Evolutionary conservation across 2,888 invertebrate genomes (phyloP), one percentile per base, ranked within the genome.

Genomic region (Lathronympha strigana): DNA sequence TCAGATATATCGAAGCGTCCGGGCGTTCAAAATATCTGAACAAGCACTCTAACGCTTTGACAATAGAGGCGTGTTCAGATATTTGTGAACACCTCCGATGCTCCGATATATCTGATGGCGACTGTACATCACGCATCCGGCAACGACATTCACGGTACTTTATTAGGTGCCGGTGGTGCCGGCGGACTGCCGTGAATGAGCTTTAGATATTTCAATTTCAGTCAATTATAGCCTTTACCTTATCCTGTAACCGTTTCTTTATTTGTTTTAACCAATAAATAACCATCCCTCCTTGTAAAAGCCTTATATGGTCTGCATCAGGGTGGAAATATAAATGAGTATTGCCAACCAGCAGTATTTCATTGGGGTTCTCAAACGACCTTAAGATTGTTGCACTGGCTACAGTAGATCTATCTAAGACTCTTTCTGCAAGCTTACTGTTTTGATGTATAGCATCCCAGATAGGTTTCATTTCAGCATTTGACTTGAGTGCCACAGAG

Each of bases 321-420:
- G 98, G 98, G 82, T 97, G 97, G 78, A 98, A 99, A 88, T 97
- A 99, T 53, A 99, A 93, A 92, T 99, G 99, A 1, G 97, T 98
- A 79, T 98, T 98, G 15, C 95, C 98, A 69, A 95, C 90, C 38
- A 97, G 79, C 36, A 97, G 74, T 62, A 95, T 84, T 73, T 95
- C 93, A 66, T 89, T 84, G 2, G 88, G 86, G 66, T 92, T 92
- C 13, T 93, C 94, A 68, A 88, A 80, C 1, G 94, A 93, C 73
- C 93, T 90, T 31, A 97, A 83, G 62, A 93, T 80, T 31, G 92
- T 89, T 15, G 93, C 94, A 88, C 95, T 95, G 23, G 95, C 80
- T 5, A 94, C 94, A n/a, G 96, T 96, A 36, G 94, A 93, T 71
- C 95, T 92, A 54, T 93, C 93, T 58, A 93, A 80, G 67, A 97